These are phyloP conservation scores for Thera obeliscata DNA, from an alignment of 2,888 invertebrate genomes.

Conservation along the genomic window DNA sequence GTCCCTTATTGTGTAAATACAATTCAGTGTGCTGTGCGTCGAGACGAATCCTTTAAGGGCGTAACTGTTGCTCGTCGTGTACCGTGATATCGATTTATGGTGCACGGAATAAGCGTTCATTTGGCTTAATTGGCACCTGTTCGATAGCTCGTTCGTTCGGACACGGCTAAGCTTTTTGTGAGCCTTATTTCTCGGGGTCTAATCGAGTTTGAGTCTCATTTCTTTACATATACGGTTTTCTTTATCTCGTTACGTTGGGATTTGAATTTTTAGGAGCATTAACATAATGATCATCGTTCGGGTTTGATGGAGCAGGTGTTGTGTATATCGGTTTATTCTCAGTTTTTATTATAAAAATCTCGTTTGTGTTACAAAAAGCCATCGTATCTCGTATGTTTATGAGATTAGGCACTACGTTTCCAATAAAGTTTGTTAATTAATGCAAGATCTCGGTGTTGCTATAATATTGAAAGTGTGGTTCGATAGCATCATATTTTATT, in stretches of 20 bases:
- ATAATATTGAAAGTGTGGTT: conserved; percentile 37
- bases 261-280: conserved; percentile 71
- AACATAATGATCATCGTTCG: conserved; percentile 79
- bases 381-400: conserved; percentile 68
- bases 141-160: conserved; percentile 72
- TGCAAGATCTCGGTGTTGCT: conserved; percentile 49
- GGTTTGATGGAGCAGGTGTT: conserved; percentile 82
- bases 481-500: conserved; percentile 44
- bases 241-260: conserved; percentile 51
- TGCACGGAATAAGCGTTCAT: conserved; percentile 77
- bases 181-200: conserved; percentile 49
- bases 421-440: conserved; percentile 63
- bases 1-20: conserved; percentile 74
- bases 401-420: conserved; percentile 60
- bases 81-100: conserved; percentile 80
- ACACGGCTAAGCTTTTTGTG: conserved; percentile 67
- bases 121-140: conserved; percentile 78
- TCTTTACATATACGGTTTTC: conserved; percentile 56
- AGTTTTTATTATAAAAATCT: conserved; percentile 81
- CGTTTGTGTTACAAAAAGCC: conserved; percentile 73
- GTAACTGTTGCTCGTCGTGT: conserved; percentile 69
- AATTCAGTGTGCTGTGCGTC: conserved; percentile 62
- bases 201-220: conserved; percentile 61
- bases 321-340: conserved; percentile 79
- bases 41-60: conserved; percentile 75